These are phyloP conservation scores for Mormyrus hasselquistii DNA, from an alignment of 2,797 vertebrate genomes.

Conservation along the genomic window DNA sequence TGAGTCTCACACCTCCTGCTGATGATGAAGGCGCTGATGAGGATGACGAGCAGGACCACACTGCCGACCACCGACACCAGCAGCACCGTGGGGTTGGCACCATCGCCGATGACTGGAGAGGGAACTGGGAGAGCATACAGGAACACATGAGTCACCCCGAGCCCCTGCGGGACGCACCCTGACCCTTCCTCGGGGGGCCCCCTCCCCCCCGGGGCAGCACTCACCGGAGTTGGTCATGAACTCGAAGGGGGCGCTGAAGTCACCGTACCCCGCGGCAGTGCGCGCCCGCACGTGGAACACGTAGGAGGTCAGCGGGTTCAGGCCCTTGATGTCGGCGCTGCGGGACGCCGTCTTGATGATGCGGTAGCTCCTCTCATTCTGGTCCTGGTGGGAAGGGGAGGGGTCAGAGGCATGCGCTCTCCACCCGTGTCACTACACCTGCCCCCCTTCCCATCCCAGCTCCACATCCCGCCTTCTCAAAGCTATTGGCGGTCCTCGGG, in stretches of 20 bases:
- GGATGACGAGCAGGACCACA: slow-evolving; percentile 89
- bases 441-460: background rate
- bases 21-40: slow-evolving; percentile 92
- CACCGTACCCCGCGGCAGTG: slow-evolving; percentile 89
- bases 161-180: background rate
- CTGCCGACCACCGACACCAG: slow-evolving; percentile 91
- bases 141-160: background rate
- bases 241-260: slow-evolving; percentile 90
- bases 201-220: slow-evolving; percentile 25
- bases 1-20: slow-evolving; percentile 88
- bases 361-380: slow-evolving; percentile 93
- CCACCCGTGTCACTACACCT: background rate
- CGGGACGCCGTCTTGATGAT: slow-evolving; percentile 88
- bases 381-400: slow-evolving; percentile 64
- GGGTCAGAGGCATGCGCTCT: background rate
- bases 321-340: slow-evolving; percentile 85
- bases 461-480: background rate
- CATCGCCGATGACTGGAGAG: slow-evolving; percentile 87
- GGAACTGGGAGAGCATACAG: slow-evolving; percentile 64
- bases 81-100: slow-evolving; percentile 88
- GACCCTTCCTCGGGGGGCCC: background rate
- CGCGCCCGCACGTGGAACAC: slow-evolving; percentile 92
- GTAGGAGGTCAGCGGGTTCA: slow-evolving; percentile 89
- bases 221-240: slow-evolving; percentile 95
- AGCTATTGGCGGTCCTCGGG: background rate